Base-by-base conservation (phyloP, 2,797 vertebrate genomes). In the Hoplostethus mediterraneus region DNA sequence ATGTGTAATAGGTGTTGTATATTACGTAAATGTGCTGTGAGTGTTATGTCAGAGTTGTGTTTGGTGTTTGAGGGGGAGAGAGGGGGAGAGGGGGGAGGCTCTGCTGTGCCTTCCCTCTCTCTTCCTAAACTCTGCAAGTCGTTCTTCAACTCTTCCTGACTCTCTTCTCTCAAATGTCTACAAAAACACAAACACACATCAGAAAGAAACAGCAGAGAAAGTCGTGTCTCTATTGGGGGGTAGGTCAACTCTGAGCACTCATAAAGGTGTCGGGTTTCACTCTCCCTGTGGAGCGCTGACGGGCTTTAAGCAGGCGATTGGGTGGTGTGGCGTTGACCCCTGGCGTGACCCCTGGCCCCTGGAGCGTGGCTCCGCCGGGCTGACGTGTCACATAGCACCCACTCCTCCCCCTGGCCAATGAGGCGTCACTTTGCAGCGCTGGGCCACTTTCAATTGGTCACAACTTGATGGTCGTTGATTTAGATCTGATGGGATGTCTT, bases 211-310 rank as follows among this genome's bases (percentile, higher is more conserved):
- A 21, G n/a, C n/a, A n/a, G n/a, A n/a, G n/a, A n/a, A n/a, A n/a
- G n/a, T n/a, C n/a, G 47, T 45, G 30, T 63, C 59, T 68, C 40
- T 33, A 56, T 56, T n/a, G 31, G 30, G 33, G 33, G 36, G 25
- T 4, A 62, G 57, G 44, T 68, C 44, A 30, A 45, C 5, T 56
- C 38, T 53, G 40, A 60, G 54, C 31, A 48, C 64, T 71, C 49
- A 85, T 85, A 73, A 83, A 81, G 56, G 82, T 79, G 57, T 73
- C 58, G 33, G 47, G 69, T 85, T 85, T 83, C 83, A 63, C 71
- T 21, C 25, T 75, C 67, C 54, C 44, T 3, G 3, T 10, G 36
- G 33, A 59, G 74, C 4, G 36, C 75, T 57, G 60, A 82, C 67
- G 30, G 71, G 10, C 62, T 75, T 60, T 65, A 62, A 82, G 65